Conservation (phyloP, 1,140 invertebrate species). For the Drosophila pallidifrons region DNA sequence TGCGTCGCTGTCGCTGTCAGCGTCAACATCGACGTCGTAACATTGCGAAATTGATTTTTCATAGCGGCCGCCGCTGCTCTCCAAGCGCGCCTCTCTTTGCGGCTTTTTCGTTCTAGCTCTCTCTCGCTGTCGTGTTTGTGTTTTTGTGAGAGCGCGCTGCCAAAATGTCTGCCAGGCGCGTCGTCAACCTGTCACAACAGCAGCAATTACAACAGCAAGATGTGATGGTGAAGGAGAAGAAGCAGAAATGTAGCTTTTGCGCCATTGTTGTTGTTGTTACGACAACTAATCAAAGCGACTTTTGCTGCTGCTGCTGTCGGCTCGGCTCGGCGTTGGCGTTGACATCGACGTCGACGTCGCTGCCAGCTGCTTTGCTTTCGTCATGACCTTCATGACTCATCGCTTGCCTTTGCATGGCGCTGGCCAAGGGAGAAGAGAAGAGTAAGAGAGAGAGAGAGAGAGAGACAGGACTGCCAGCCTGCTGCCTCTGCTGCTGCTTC, state of each 20-base stretch:
- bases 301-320: conserved; percentile 69
- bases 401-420: conserved; percentile 50
- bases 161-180: conserved; percentile 75
- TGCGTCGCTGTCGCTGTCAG: conserved; percentile 3
- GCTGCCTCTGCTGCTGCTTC: conserved; percentile 4
- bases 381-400: conserved; percentile 85
- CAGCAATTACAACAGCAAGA: conserved; percentile 27
- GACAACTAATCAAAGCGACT: conserved; percentile 75
- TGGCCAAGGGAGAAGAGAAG: background rate
- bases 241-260: conserved; percentile 25
- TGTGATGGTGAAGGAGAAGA: conserved; percentile 5
- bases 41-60: conserved; percentile 83
- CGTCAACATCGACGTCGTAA: conserved; percentile 64
- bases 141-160: conserved; percentile 59
- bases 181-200: conserved; percentile 71
- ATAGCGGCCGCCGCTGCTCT: conserved; percentile 49
- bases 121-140: conserved; percentile 6
- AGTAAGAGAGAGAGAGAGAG: background rate
- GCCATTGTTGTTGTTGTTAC: conserved; percentile 32
- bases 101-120: background rate
- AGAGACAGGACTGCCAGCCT: conserved; percentile 8
- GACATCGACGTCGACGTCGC: conserved; percentile 8
- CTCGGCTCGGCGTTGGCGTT: conserved; percentile 2
- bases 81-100: conserved; percentile 1
- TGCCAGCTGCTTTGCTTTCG: conserved; percentile 71